Evolutionary conservation across 2,113 vertebrate species (phyloP).

Genomic region (Poeciliopsis prolifica): DNA sequence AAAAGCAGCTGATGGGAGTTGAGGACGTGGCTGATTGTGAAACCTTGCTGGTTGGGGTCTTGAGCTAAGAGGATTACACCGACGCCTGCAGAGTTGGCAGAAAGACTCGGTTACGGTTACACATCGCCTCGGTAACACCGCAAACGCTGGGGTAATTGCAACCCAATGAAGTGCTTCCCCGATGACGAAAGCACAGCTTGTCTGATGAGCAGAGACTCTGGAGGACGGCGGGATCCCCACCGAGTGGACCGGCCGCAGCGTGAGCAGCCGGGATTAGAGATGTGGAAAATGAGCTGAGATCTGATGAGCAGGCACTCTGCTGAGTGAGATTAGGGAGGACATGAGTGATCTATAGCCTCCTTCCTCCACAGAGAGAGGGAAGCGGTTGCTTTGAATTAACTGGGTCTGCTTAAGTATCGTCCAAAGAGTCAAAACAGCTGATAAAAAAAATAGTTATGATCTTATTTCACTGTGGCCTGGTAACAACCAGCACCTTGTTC

Average conservation of each 20-base stretch:
- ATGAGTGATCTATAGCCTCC: neutral
- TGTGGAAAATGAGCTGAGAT: constrained; percentile 38
- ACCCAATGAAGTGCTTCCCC: neutral
- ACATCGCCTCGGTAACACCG: constrained; percentile 23
- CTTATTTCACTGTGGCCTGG: no score
- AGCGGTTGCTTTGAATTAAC: neutral
- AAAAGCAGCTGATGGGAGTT: neutral
- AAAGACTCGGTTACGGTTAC: constrained; percentile 27
- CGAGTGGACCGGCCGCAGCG: neutral
- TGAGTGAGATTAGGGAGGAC: constrained; percentile 7
- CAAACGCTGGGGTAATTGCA: constrained; percentile 22
- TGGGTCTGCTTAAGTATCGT: neutral
- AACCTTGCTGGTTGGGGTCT: constrained; percentile 20
- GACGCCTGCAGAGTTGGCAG: constrained; percentile 59
- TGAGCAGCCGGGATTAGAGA: constrained; percentile 41
- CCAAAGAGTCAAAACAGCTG: neutral
- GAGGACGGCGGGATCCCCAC: constrained; percentile 16
- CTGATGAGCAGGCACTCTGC: constrained; percentile 30
- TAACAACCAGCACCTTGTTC: no score
- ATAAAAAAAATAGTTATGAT: neutral
- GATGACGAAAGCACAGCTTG: neutral
- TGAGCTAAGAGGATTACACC: constrained; percentile 69
- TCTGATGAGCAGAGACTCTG: constrained; percentile 1
- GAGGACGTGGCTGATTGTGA: neutral
- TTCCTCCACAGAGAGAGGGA: neutral